phyloP scores from a whole-genome alignment of 2,113 vertebrate species.

The Orientallactaga bullata region DNA sequence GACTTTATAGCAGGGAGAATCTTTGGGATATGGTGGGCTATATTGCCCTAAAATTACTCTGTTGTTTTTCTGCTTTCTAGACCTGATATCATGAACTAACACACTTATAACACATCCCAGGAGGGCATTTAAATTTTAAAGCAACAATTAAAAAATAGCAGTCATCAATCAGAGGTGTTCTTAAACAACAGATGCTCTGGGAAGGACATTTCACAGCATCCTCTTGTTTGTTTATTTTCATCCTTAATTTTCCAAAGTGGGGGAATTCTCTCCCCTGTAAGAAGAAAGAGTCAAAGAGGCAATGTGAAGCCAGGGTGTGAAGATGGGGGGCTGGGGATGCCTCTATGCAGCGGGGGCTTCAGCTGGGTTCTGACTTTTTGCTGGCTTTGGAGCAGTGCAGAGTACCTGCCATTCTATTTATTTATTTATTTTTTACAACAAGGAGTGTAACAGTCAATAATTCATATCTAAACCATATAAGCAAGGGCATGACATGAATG shows the following conservation, averaged over 20 bases:
- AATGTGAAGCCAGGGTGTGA: background rate
- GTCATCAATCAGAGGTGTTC: conserved; percentile 89
- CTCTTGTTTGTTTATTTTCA: conserved; percentile 83
- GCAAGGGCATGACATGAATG: conserved; percentile 89
- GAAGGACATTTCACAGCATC: conserved; percentile 84
- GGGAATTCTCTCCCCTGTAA: conserved; percentile 19
- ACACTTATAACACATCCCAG: conserved; percentile 89
- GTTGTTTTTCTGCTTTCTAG: conserved; percentile 85
- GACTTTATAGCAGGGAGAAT: conserved; percentile 80
- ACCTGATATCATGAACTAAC: conserved; percentile 86
- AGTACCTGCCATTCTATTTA: conserved; percentile 80
- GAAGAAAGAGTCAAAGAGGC: conserved; percentile 49
- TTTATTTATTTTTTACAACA: conserved; percentile 81
- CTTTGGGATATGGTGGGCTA: conserved; percentile 75
- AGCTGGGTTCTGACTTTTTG: conserved; percentile 47
- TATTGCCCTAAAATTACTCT: conserved; percentile 82
- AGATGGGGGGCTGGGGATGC: background rate
- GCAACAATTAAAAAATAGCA: conserved; percentile 91
- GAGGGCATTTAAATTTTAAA: conserved; percentile 90
- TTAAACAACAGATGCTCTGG: conserved; percentile 88
- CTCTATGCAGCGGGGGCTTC: conserved; percentile 8
- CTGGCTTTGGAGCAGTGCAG: conserved; percentile 57
- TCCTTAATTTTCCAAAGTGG: conserved; percentile 76
- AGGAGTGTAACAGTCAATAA: conserved; percentile 88
- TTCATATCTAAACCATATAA: conserved; percentile 89